phyloP scores from a whole-genome alignment of 2,797 vertebrate genomes.

The Eulemur rubriventer region DNA sequence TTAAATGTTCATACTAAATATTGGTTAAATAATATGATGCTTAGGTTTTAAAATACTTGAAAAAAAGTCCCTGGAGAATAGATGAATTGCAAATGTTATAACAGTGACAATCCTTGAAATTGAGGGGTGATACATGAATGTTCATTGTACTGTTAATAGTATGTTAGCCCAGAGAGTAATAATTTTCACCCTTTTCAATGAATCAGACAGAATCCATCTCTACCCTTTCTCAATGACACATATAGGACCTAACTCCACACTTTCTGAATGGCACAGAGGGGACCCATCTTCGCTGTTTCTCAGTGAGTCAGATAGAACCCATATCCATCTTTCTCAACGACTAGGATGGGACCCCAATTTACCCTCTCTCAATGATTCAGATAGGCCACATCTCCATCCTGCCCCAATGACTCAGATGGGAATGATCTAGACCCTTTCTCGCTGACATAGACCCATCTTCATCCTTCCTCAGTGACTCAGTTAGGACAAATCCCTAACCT shows the following conservation, averaged over 20 bases:
- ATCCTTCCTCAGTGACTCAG: not conserved
- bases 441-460: not conserved
- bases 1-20: not conserved
- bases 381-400: not conserved
- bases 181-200: not conserved
- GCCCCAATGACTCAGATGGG: not conserved
- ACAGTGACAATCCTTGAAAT: not conserved
- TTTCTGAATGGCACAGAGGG: not conserved
- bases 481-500: not conserved
- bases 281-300: not conserved
- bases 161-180: not conserved
- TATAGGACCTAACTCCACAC: not conserved
- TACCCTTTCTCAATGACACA: not conserved
- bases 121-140: not conserved
- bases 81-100: not conserved
- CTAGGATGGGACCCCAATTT: not conserved
- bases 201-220: not conserved
- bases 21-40: constrained; percentile 1
- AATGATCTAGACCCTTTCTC: not conserved
- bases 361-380: not conserved
- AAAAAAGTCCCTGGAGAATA: not conserved
- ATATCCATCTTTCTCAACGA: not conserved
- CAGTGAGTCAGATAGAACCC: not conserved
- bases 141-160: not conserved
- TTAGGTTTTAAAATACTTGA: not conserved